Base-by-base conservation (phyloP, 2,113 vertebrate species). In the Chaenogobius annularis region DNA sequence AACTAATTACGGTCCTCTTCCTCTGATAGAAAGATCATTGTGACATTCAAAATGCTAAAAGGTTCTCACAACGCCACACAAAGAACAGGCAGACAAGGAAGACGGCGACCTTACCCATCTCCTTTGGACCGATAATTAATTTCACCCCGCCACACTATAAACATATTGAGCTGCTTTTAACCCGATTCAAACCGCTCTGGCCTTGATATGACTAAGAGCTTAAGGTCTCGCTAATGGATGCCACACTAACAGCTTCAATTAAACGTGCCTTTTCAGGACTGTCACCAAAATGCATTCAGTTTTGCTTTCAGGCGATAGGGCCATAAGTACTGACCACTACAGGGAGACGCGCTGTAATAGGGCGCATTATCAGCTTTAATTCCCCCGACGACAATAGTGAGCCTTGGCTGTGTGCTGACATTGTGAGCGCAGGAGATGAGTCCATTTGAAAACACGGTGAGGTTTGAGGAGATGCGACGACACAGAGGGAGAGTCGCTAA, bases 151-250 rank as follows among this genome's bases (percentile, higher is more conserved):
- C 91, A 92, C 92, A 93, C 91, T 88, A 90, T 92, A 94, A 93
- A 92, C 90, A 89, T 92, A 93, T 88, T 89, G 93, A 94, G 90
- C 84, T 93, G 94, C 94, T 95, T 95, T 95, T 94, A 95, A 95
- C 94, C 93, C 90, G 92, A 91, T 88, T 91, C 90, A 92, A 94
- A 90, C 91, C 52, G 88, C 87, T 91, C 93, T 94, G 93, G 94
- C 95, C 95, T 89, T 79, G 91, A 83, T 87, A 76, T 69, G 81
- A 86, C 80, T 80, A 81, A 85, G 87, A 68, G 79, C 76, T 72
- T 66, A 69, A 66, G 73, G 75, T 69, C 66, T 47, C 17, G 40
- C 31, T 81, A 70, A 86, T 78, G 61, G 71, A 78, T 61, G 61
- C 44, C 52, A 78, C 3, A 12, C 81, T 69, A 83, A 82, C 79